Evolutionary conservation across 2,797 vertebrate species (phyloP).

Genomic region (Eutrigla gurnardus): DNA sequence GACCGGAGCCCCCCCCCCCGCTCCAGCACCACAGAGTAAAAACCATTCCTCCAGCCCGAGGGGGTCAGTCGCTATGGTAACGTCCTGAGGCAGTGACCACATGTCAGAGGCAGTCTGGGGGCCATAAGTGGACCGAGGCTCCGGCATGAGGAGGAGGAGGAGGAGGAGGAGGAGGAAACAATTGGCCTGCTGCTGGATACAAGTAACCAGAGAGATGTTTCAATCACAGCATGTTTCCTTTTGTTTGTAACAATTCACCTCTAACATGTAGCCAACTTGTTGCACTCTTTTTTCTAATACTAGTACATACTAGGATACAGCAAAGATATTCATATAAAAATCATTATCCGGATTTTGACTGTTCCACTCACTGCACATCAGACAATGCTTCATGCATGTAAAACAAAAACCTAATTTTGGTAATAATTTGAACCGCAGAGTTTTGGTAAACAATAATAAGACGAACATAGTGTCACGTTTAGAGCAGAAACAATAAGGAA

Average conservation of each 20-base stretch:
- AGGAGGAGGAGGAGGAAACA: constrained; percentile 41
- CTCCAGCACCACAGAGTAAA: constrained; percentile 55
- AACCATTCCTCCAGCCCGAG: constrained; percentile 68
- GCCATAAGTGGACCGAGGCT: constrained; percentile 58
- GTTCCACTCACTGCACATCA: neutral
- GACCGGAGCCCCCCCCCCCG: constrained; percentile 54
- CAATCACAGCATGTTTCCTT: constrained; percentile 35
- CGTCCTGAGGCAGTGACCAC: constrained; percentile 83
- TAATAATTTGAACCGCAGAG: neutral
- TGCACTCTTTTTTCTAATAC: constrained; percentile 21
- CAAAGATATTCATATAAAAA: neutral
- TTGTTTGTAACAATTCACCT: constrained; percentile 46
- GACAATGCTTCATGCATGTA: neutral
- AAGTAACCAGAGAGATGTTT: constrained; percentile 49
- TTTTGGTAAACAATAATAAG: neutral
- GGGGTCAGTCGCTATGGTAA: constrained; percentile 80
- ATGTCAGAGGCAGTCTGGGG: constrained; percentile 77
- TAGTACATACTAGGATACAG: neutral
- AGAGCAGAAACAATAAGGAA: neutral
- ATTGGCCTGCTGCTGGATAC: constrained; percentile 45
- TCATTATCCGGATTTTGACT: neutral
- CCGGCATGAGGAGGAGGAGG: constrained; percentile 39
- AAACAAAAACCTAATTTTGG: neutral
- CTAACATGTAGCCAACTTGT: constrained; percentile 64
- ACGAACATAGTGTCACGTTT: neutral